Evolutionary conservation across 2,888 invertebrate genomes (phyloP).

Genomic region (Tetragnatha montana): DNA sequence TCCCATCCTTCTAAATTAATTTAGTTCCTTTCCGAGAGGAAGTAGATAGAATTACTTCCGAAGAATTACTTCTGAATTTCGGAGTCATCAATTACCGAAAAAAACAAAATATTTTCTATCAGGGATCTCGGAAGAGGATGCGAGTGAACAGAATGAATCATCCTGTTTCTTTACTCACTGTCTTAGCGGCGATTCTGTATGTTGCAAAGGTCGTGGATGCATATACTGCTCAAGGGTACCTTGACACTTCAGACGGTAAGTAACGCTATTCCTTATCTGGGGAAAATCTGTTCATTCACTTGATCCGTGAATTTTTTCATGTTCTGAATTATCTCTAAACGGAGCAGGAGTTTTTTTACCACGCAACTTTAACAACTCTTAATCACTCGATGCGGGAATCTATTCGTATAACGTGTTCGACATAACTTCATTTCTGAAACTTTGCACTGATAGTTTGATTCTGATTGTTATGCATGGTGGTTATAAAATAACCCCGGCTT

Average conservation of each 20-base stretch:
- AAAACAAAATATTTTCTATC: not conserved
- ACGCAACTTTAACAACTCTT: too few relatives aligned
- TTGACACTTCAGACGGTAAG: constrained; percentile 16
- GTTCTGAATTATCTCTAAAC: too few relatives aligned
- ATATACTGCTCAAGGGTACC: not conserved
- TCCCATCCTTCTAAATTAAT: not conserved
- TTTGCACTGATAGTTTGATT: too few relatives aligned
- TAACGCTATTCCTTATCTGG: too few relatives aligned
- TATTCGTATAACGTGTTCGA: too few relatives aligned
- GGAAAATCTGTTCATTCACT: too few relatives aligned
- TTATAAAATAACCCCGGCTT: too few relatives aligned
- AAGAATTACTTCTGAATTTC: not conserved
- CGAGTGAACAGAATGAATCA: not conserved
- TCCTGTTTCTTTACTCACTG: not conserved
- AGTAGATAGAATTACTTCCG: not conserved
- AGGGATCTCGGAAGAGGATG: not conserved
- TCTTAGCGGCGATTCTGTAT: not conserved
- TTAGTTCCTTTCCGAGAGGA: not conserved
- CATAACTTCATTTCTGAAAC: too few relatives aligned
- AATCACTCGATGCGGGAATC: too few relatives aligned
- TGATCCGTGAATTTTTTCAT: too few relatives aligned
- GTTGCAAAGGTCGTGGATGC: not conserved
- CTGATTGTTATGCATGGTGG: too few relatives aligned
- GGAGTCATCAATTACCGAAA: not conserved
- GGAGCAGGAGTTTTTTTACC: too few relatives aligned